phyloP scores from a whole-genome alignment of 2,797 vertebrate genomes.

The Peromyscus eremicus region DNA sequence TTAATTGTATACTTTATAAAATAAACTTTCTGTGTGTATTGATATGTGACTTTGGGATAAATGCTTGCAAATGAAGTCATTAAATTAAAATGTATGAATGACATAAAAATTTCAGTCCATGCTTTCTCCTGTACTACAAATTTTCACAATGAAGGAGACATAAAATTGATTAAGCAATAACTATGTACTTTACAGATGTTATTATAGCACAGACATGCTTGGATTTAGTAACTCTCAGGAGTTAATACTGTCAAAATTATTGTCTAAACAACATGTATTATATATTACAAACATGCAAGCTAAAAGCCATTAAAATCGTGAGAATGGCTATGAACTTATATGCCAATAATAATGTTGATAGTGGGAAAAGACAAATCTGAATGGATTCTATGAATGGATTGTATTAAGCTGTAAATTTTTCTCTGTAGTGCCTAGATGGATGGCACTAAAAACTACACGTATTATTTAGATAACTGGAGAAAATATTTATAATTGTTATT shows the following conservation, averaged over 20 bases:
- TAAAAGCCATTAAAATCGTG: neutral
- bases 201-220: neutral
- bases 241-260: neutral
- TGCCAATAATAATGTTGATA: neutral
- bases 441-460: neutral
- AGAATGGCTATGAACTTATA: neutral
- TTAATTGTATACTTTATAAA: neutral
- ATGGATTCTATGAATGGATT: slow-evolving; percentile 23
- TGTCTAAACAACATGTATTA: neutral
- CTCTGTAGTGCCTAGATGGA: neutral
- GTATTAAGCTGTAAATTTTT: slow-evolving; percentile 12
- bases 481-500: neutral
- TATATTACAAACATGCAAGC: neutral
- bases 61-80: neutral
- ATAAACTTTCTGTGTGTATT: neutral
- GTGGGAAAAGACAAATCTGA: neutral
- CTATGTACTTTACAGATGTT: neutral
- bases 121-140: neutral
- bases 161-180: slow-evolving; percentile 52
- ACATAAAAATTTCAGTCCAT: neutral
- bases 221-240: neutral
- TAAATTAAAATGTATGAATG: neutral
- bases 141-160: slow-evolving; percentile 18
- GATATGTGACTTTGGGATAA: neutral
- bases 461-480: neutral